Percentiles rank a stretch among this genome's conserved stretches.
Conservation (phyloP, 1,140 invertebrate species). For the Drosophila melanica region DNA sequence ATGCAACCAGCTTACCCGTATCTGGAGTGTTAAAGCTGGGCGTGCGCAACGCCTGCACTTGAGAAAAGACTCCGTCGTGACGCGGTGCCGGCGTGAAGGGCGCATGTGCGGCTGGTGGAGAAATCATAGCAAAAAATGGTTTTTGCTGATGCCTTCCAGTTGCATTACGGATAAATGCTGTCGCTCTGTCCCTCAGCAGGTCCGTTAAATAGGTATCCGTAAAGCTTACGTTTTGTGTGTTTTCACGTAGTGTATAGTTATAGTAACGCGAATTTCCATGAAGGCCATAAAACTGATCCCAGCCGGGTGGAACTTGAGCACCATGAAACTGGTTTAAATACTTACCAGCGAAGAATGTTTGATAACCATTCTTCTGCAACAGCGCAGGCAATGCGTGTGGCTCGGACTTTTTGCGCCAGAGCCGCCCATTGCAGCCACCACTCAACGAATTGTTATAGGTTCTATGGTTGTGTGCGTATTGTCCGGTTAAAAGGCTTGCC, state of each 20-base stretch:
- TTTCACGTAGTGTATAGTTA: constrained; percentile 93
- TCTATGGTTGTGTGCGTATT: constrained; percentile 92
- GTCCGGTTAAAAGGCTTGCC: constrained; percentile 92
- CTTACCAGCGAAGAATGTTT: constrained; percentile 94
- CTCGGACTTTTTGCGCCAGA: constrained; percentile 89
- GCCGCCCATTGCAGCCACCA: constrained; percentile 89
- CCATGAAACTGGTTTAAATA: constrained; percentile 93
- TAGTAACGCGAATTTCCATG: constrained; percentile 95
- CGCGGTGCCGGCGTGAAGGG: constrained; percentile 92
- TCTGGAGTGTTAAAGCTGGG: constrained; percentile 89
- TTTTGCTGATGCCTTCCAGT: constrained; percentile 18
- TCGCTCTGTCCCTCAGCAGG: constrained; percentile 87
- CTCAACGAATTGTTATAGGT: constrained; percentile 90
- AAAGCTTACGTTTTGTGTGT: constrained; percentile 87
- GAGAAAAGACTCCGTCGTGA: constrained; percentile 87
- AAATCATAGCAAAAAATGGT: constrained; percentile 93
- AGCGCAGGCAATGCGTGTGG: constrained; percentile 88
- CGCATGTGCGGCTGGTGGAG: constrained; percentile 92
- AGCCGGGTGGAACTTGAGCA: constrained; percentile 90
- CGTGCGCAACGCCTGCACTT: constrained; percentile 87
- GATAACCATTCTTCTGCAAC: constrained; percentile 88
- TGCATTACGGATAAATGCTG: constrained; percentile 86
- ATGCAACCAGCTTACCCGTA: constrained; percentile 36
- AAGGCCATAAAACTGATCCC: constrained; percentile 92
- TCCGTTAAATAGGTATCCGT: constrained; percentile 92